phyloP scores from a whole-genome alignment of 2,113 vertebrate species.

The Crocuta crocuta region DNA sequence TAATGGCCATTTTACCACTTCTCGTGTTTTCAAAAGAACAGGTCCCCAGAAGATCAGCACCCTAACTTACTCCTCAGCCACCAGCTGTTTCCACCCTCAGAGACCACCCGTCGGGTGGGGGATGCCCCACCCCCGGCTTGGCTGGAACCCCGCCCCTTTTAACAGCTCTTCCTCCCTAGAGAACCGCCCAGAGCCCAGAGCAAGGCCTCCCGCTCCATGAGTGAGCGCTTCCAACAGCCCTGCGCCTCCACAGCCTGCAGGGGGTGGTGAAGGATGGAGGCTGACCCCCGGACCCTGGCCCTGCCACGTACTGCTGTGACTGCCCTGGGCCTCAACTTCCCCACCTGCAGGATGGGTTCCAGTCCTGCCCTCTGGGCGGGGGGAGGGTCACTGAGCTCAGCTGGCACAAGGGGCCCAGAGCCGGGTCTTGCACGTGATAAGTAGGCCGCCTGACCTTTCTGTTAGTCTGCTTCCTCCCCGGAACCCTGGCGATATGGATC shows the following conservation, averaged over 20 bases:
- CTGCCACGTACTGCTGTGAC: neutral
- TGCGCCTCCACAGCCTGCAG: accelerated
- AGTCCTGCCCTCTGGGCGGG: too few relatives aligned
- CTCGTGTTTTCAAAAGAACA: neutral
- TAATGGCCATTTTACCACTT: neutral
- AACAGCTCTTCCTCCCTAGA: neutral
- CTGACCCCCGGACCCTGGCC: neutral
- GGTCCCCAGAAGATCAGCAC: neutral
- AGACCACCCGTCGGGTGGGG: neutral
- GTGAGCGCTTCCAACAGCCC: neutral
- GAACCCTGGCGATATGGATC: neutral
- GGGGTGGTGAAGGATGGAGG: neutral
- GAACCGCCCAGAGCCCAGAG: neutral
- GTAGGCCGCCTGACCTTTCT: accelerated
- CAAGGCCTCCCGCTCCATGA: too few relatives aligned
- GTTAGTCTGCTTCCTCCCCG: neutral
- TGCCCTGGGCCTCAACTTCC: neutral
- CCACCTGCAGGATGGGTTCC: neutral
- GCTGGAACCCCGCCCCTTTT: too few relatives aligned
- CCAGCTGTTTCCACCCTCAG: neutral
- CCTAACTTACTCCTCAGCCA: neutral
- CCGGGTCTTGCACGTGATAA: accelerated
- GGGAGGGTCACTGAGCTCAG: too few relatives aligned
- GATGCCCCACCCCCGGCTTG: neutral
- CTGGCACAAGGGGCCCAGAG: accelerated